A percentile compares a stretch with the other conserved stretches of the same genome.
These are phyloP conservation scores for Drosophila ogumai DNA, from an alignment of 1,140 invertebrate genomes.

Conservation along the genomic window DNA sequence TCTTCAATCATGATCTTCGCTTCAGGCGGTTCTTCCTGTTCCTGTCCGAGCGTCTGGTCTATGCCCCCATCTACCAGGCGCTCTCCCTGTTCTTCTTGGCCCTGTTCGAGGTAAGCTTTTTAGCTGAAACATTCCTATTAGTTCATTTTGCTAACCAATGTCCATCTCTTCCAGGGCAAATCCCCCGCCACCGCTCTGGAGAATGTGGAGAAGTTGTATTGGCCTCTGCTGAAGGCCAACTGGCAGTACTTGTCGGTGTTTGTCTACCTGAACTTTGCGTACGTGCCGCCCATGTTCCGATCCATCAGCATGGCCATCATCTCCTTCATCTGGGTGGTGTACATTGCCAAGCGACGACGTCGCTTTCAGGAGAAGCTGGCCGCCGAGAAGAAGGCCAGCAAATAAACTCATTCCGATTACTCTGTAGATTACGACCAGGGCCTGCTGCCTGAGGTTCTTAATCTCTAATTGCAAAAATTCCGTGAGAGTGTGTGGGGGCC, in stretches of 20 bases:
- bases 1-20: constrained; percentile 73
- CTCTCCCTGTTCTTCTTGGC: constrained; percentile 89
- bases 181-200: constrained; percentile 87
- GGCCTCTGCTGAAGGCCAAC: constrained; percentile 88
- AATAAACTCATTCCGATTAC: constrained; percentile 36
- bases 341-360: constrained; percentile 87
- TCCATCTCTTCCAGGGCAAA: constrained; percentile 86
- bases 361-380: constrained; percentile 70
- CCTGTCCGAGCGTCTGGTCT: constrained; percentile 89
- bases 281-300: constrained; percentile 89
- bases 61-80: constrained; percentile 89
- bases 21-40: constrained; percentile 84
- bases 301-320: constrained; percentile 89
- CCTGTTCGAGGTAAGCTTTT: constrained; percentile 87
- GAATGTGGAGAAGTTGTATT: constrained; percentile 87
- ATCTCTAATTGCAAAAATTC: constrained; percentile 31
- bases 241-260: constrained; percentile 90
- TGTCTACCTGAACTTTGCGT: constrained; percentile 89
- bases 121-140: neutral
- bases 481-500: neutral
- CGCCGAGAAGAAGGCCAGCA: constrained; percentile 50
- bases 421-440: constrained; percentile 39
- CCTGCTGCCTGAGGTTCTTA: constrained; percentile 27
- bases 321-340: constrained; percentile 90
- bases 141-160: neutral